phyloP scores from a whole-genome alignment of 2,797 vertebrate genomes.

The Chrosomus eos region DNA sequence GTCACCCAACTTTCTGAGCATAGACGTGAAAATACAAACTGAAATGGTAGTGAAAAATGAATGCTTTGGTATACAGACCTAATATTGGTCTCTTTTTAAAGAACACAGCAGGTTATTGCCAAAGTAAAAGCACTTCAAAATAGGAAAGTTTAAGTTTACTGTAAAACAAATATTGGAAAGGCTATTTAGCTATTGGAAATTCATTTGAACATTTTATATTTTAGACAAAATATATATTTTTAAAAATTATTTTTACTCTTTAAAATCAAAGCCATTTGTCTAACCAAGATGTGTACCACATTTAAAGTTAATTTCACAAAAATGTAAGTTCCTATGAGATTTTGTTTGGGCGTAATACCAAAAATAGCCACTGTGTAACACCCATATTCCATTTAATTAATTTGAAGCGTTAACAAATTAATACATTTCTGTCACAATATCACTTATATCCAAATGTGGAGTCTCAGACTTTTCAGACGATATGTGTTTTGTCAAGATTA shows the following conservation, averaged over 20 bases:
- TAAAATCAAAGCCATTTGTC: not conserved
- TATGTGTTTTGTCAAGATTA: no score
- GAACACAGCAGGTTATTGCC: not conserved
- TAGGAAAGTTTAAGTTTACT: not conserved
- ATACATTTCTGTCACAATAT: no score
- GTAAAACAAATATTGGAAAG: not conserved
- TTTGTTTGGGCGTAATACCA: no score
- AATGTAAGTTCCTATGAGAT: no score
- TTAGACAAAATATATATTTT: not conserved
- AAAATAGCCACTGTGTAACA: no score
- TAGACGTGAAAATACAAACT: not conserved
- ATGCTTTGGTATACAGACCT: not conserved
- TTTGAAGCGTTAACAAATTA: no score
- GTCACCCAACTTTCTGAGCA: not conserved
- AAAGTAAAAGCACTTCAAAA: not conserved
- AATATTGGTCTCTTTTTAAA: not conserved
- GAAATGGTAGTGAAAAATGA: not conserved
- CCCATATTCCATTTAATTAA: no score
- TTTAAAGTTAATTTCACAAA: no score
- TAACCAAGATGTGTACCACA: no score
- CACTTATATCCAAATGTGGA: no score
- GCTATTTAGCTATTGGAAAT: not conserved
- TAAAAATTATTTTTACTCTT: not conserved
- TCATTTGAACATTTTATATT: not conserved
- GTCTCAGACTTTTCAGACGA: no score